Percentiles rank a stretch among this genome's conserved stretches.
These are phyloP conservation scores for Acanthoscelides obtectus DNA, from an alignment of 2,888 invertebrate genomes.

Conservation along the genomic window DNA sequence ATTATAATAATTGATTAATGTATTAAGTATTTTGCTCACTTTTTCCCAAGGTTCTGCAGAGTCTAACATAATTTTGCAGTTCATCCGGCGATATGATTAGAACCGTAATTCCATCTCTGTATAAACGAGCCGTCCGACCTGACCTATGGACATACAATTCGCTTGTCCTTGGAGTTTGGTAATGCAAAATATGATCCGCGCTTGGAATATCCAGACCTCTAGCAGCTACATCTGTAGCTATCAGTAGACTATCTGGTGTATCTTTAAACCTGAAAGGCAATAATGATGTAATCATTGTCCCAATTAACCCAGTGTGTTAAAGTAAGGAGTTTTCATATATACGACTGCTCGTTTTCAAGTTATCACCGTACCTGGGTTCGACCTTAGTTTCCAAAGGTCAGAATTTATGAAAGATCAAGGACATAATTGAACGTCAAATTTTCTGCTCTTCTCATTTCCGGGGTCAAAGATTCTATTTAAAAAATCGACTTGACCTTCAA, in stretches of 20 bases:
- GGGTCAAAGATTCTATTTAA: too few relatives aligned
- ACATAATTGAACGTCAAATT: too few relatives aligned
- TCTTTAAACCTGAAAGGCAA: slow-evolving; percentile 59
- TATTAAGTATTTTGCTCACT: slow-evolving; percentile 53
- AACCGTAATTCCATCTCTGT: slow-evolving; percentile 83
- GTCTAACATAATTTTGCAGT: slow-evolving; percentile 68
- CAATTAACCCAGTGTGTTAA: too few relatives aligned
- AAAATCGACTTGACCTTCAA: neutral
- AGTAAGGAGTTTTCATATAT: too few relatives aligned
- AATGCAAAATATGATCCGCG: slow-evolving; percentile 94
- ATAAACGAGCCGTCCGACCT: slow-evolving; percentile 91
- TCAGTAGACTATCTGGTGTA: slow-evolving; percentile 66
- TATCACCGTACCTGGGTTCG: too few relatives aligned
- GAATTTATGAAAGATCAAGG: too few relatives aligned
- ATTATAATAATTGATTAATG: too few relatives aligned
- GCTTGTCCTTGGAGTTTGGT: slow-evolving; percentile 88
- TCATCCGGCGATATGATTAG: slow-evolving; percentile 89
- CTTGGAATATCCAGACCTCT: slow-evolving; percentile 92
- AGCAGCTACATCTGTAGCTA: slow-evolving; percentile 97
- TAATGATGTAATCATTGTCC: too few relatives aligned
- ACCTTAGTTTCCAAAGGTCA: too few relatives aligned
- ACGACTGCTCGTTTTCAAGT: too few relatives aligned
- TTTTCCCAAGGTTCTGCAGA: slow-evolving; percentile 80
- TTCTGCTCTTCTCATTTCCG: too few relatives aligned
- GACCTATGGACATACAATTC: slow-evolving; percentile 97